Conservation (phyloP, 2,113 vertebrate species). For the Sisor rabdophorus region DNA sequence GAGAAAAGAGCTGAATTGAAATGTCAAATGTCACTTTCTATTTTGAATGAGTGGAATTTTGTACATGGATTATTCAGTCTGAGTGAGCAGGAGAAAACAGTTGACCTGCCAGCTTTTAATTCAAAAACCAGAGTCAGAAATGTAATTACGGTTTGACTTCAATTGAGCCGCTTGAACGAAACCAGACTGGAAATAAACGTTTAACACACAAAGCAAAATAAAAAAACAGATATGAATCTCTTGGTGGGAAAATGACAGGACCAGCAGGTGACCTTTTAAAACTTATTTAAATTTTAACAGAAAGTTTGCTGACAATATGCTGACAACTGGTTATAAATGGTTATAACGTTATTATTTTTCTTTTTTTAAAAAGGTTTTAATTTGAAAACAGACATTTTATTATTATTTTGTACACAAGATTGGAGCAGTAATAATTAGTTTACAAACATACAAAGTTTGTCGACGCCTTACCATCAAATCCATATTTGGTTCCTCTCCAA, state of each 20-base stretch:
- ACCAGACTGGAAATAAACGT: neutral
- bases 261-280: neutral
- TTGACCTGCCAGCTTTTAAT: conserved; percentile 83
- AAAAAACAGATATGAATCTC: neutral
- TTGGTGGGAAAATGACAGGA: neutral
- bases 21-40: conserved; percentile 50
- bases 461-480: too few relatives aligned
- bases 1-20: conserved; percentile 28
- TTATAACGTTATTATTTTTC: too few relatives aligned
- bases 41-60: conserved; percentile 45
- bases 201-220: neutral
- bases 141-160: conserved; percentile 85
- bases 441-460: neutral
- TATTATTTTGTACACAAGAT: neutral
- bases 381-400: too few relatives aligned
- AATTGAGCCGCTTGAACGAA: conserved; percentile 43
- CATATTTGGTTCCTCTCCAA: too few relatives aligned
- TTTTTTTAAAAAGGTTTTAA: too few relatives aligned
- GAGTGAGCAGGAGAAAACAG: conserved; percentile 68
- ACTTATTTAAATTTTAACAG: neutral
- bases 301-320: neutral
- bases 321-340: too few relatives aligned
- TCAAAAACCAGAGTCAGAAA: conserved; percentile 80
- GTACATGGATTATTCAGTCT: conserved; percentile 48
- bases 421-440: too few relatives aligned